A percentile compares a stretch with the other conserved stretches of the same genome.
Evolutionary conservation across 2,797 vertebrate species (phyloP).

Genomic region (Botia kubotai): DNA sequence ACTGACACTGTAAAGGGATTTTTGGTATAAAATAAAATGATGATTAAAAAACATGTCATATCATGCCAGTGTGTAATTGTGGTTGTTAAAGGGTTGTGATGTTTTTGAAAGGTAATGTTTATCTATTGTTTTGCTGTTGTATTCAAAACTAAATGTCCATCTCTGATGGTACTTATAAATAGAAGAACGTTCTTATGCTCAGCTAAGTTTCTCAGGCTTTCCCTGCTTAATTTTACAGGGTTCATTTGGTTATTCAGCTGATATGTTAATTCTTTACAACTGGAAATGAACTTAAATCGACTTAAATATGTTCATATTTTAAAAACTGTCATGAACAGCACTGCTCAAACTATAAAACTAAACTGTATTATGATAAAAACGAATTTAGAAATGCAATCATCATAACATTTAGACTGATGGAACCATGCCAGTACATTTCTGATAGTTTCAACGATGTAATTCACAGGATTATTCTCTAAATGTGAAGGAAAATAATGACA

Average conservation of each 20-base stretch:
- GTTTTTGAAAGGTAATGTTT: background rate
- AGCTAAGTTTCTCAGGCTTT: too few relatives aligned
- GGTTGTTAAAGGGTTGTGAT: conserved; percentile 9
- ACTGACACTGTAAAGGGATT: background rate
- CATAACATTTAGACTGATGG: background rate
- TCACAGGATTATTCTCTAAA: too few relatives aligned
- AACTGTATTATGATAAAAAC: background rate
- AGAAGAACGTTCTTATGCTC: background rate
- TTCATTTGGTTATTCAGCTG: too few relatives aligned
- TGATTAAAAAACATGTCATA: too few relatives aligned
- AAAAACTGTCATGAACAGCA: background rate
- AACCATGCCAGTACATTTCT: too few relatives aligned
- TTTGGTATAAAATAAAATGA: background rate
- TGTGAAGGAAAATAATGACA: too few relatives aligned
- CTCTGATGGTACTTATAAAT: background rate
- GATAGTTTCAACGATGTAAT: too few relatives aligned
- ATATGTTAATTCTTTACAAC: background rate
- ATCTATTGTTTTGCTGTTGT: too few relatives aligned
- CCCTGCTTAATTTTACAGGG: too few relatives aligned
- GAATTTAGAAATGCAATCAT: background rate
- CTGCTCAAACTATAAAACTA: background rate
- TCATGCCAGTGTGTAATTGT: background rate
- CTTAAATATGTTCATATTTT: background rate
- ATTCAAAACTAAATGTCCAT: background rate
- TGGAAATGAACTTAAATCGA: background rate